Percentiles rank a stretch among this genome's conserved stretches.
Conservation (phyloP, 2,113 vertebrate genomes). For the Rhombomys opimus region DNA sequence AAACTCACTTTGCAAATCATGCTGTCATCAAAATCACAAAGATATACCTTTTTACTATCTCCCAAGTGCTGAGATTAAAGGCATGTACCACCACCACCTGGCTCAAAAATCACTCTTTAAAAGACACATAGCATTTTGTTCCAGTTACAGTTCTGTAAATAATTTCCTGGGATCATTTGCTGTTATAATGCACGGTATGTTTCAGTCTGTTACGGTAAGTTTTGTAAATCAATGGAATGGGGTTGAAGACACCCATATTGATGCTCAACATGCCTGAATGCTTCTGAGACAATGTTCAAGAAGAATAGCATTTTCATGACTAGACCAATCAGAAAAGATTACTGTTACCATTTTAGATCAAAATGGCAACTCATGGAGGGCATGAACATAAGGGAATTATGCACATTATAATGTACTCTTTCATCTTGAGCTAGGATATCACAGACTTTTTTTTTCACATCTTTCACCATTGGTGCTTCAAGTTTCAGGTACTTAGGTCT, state of each 20-base stretch:
- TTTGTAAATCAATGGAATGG: background rate
- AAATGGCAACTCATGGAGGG: no score
- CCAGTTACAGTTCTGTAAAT: background rate
- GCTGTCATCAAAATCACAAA: no score
- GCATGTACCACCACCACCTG: no score
- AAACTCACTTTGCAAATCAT: no score
- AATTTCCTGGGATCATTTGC: background rate
- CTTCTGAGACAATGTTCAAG: background rate
- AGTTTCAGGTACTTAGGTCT: background rate
- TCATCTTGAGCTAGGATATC: background rate
- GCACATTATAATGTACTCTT: background rate
- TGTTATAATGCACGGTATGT: background rate
- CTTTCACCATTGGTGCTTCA: background rate
- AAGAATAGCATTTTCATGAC: background rate
- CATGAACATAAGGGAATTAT: no score
- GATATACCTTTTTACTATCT: no score
- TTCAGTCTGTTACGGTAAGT: background rate
- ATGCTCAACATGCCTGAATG: background rate
- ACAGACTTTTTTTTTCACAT: no score
- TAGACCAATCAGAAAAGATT: background rate
- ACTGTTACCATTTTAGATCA: background rate
- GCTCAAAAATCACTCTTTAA: background rate
- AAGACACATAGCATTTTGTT: background rate
- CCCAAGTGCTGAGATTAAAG: no score
- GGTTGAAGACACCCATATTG: background rate